A percentile compares a stretch with the other conserved stretches of the same genome.
phyloP scores from a whole-genome alignment of 2,113 vertebrate genomes.

The Siniperca chuatsi region DNA sequence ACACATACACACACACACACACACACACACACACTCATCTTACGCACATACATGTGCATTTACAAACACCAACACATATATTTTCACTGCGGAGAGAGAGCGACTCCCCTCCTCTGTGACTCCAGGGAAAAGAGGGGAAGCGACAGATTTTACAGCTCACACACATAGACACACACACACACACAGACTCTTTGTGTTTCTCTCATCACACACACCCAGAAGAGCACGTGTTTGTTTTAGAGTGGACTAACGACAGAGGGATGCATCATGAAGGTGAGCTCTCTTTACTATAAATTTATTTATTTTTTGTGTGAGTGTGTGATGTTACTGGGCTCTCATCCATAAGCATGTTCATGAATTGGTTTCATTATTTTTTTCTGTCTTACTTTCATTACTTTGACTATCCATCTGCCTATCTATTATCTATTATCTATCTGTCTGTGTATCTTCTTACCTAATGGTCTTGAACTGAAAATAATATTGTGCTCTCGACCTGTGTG shows the following conservation, averaged over 20 bases:
- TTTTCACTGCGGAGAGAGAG: constrained; percentile 38
- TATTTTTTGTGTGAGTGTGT: neutral
- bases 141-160: constrained; percentile 38
- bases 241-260: constrained; percentile 53
- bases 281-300: neutral
- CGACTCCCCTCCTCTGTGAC: constrained; percentile 50
- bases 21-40: constrained; percentile 11
- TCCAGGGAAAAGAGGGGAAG: constrained; percentile 41
- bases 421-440: neutral
- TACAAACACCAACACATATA: constrained; percentile 46
- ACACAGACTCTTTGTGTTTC: neutral
- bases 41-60: constrained; percentile 48
- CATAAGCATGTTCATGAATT: constrained; percentile 10
- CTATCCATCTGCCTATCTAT: constrained; percentile 12
- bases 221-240: constrained; percentile 48
- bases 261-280: constrained; percentile 79
- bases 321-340: neutral
- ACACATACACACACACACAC: constrained; percentile 29
- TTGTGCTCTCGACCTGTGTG: neutral
- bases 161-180: constrained; percentile 17
- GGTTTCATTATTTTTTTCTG: neutral
- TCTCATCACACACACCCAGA: constrained; percentile 33
- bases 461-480: constrained; percentile 7
- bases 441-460: neutral
- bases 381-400: neutral